Evolutionary conservation across 2,113 vertebrate genomes (phyloP).

Genomic region (Coryphaenoides rupestris): DNA sequence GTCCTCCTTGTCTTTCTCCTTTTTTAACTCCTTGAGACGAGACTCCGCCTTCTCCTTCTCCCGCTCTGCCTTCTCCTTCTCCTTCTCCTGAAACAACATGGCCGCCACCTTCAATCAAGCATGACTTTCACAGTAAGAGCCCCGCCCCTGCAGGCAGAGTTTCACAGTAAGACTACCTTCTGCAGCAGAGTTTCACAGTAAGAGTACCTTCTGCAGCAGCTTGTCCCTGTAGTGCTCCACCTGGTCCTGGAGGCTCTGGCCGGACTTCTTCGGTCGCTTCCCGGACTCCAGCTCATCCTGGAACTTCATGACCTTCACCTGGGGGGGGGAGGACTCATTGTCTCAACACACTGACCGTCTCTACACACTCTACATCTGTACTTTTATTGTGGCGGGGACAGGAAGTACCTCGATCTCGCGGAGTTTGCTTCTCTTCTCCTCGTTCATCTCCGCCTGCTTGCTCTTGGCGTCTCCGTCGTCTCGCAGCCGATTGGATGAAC

Average conservation of each 20-base stretch:
- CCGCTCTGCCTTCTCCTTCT: conserved; percentile 88
- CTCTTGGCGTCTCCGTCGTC: conserved; percentile 85
- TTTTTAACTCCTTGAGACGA: conserved; percentile 81
- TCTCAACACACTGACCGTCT: not conserved
- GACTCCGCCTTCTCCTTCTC: conserved; percentile 86
- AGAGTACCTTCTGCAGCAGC: conserved; percentile 86
- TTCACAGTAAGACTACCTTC: too few relatives aligned
- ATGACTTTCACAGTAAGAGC: too few relatives aligned
- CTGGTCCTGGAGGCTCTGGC: conserved; percentile 95
- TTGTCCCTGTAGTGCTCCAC: conserved; percentile 98
- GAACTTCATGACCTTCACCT: conserved; percentile 99
- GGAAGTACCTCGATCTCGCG: conserved; percentile 90
- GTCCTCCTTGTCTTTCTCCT: conserved; percentile 86
- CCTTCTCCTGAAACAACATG: conserved; percentile 82
- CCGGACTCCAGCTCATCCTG: conserved; percentile 98
- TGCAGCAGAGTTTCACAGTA: not conserved
- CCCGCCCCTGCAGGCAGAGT: too few relatives aligned
- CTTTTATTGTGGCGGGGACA: not conserved
- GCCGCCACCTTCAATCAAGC: too few relatives aligned
- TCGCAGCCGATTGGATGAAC: conserved; percentile 85
- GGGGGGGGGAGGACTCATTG: conserved; percentile 21
- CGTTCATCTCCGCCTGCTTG: conserved; percentile 93
- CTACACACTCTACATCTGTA: too few relatives aligned
- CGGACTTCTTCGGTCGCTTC: conserved; percentile 93
- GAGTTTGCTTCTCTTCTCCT: conserved; percentile 95